Base-by-base conservation (phyloP, 2,797 vertebrate genomes). In the Naso thynnoides region DNA sequence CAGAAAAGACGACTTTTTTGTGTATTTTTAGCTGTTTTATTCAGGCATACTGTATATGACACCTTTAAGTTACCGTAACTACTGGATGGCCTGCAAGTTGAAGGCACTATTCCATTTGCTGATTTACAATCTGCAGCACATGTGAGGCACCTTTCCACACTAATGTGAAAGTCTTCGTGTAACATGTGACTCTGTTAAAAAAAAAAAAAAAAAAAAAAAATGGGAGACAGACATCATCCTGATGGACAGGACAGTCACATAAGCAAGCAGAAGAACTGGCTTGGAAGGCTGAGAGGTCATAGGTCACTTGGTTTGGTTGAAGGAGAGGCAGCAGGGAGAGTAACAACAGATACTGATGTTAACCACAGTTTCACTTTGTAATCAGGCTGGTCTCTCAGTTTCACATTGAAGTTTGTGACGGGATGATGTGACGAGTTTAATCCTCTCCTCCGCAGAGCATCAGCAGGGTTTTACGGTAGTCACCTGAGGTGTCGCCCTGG, bases 401-500 rank as follows among this genome's bases (percentile, higher is more conserved):
- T 81, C 48, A 82, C 65, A 31, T 33, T 61, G 47, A 76, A 60
- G 57, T 65, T 42, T 36, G 33, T 36, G 33, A 13, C 3, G 10
- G 49, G 60, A 41, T 29, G 53, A 56, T 24, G 8, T 62, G 52
- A 48, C 21, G 4, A 29, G 53, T 41, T 91, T 85, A 93, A 82
- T 94, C 93, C 68, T 94, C 92, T 21, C 96, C 98, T 0, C 97
- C 97, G 1, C 97, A 99, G 66, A 99, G 90, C 58, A 89, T 39
- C 86, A 98, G 92, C 86, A 99, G 91, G 48, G 96, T 97, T 90
- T 97, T 98, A 86, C 95, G 70, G 89, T 98, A 99, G 91, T 99
- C 96, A n/a, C 98, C 98, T 0, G 98, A 98, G 21, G 97, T 98
- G 83, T 99, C 98, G 2, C 96, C 95, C 98, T 99, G 92, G 58